A percentile compares a stretch with the other conserved stretches of the same genome.
Conservation (phyloP, 1,140 invertebrate genomes). For the Semibalanus balanoides region DNA sequence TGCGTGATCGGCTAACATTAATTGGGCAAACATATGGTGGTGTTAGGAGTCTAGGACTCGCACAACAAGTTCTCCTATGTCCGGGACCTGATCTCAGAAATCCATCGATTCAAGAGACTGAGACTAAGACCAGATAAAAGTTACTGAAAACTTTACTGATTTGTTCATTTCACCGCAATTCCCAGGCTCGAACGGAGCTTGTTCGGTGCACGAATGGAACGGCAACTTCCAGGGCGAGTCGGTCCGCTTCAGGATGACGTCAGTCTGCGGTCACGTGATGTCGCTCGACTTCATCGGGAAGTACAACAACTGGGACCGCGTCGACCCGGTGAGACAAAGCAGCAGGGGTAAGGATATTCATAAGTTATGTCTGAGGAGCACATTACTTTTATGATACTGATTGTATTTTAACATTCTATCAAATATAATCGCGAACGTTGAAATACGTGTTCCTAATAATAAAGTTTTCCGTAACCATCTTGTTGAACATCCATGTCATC, state of each 20-base stretch:
- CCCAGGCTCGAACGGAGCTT: constrained; percentile 70
- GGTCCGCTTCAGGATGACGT: constrained; percentile 86
- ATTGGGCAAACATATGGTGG: constrained; percentile 8
- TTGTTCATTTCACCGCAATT: constrained; percentile 21
- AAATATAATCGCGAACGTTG: no score
- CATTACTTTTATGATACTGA: no score
- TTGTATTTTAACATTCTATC: no score
- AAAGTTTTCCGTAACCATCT: no score
- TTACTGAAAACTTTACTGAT: constrained; percentile 13
- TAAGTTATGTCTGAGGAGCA: no score
- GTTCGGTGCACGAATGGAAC: constrained; percentile 84
- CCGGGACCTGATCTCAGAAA: constrained; percentile 13
- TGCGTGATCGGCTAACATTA: neutral
- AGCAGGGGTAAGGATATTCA: no score
- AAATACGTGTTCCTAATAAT: no score
- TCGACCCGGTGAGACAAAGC: constrained; percentile 64
- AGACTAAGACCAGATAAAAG: constrained; percentile 19
- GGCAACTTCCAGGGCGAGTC: constrained; percentile 59
- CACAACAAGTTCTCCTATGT: no score
- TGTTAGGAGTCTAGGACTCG: constrained; percentile 6
- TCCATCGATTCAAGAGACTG: constrained; percentile 14
- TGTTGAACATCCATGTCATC: no score
- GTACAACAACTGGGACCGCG: constrained; percentile 97
- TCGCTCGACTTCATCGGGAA: constrained; percentile 85
- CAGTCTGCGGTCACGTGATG: constrained; percentile 97